Evolutionary conservation across 2,888 invertebrate genomes (phyloP).

Genomic region (Epicampocera succincta): DNA sequence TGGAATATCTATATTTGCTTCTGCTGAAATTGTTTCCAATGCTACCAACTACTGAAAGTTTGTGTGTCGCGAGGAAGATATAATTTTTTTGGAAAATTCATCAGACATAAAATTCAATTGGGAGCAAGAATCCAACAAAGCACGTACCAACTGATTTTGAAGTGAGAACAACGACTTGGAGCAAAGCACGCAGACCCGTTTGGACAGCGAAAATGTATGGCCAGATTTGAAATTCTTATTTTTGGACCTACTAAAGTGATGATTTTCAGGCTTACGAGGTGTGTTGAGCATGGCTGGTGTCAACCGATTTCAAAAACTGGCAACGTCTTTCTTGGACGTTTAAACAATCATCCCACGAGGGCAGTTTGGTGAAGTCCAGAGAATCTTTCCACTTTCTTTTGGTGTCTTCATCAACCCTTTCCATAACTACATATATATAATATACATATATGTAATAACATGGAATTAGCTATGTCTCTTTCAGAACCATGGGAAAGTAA

Average conservation of each 20-base stretch:
- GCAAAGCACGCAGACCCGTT: conserved; percentile 19
- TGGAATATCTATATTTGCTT: conserved; percentile 43
- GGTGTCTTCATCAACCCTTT: conserved; percentile 27
- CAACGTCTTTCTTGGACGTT: conserved; percentile 40
- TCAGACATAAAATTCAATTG: too few relatives aligned
- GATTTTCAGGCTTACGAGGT: background rate
- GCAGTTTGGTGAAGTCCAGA: conserved; percentile 27
- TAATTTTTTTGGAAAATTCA: conserved; percentile 54
- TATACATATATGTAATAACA: too few relatives aligned
- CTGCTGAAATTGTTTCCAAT: conserved; percentile 59
- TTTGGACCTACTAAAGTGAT: too few relatives aligned
- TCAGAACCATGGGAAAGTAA: conserved; percentile 37
- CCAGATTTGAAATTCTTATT: conserved; percentile 6
- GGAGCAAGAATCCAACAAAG: too few relatives aligned
- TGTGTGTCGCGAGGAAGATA: conserved; percentile 51
- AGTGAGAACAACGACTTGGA: conserved; percentile 24
- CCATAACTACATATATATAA: conserved; percentile 22
- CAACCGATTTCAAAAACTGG: conserved; percentile 43
- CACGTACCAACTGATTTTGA: conserved; percentile 48
- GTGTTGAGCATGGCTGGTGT: too few relatives aligned
- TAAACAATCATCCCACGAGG: conserved; percentile 37
- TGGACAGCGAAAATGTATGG: too few relatives aligned
- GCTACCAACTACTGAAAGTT: conserved; percentile 56
- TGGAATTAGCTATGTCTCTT: conserved; percentile 51
- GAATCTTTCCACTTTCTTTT: conserved; percentile 37